A percentile compares a stretch with the other conserved stretches of the same genome.
Conservation (phyloP, 2,888 invertebrate species). For the Drosophila borborema region DNA sequence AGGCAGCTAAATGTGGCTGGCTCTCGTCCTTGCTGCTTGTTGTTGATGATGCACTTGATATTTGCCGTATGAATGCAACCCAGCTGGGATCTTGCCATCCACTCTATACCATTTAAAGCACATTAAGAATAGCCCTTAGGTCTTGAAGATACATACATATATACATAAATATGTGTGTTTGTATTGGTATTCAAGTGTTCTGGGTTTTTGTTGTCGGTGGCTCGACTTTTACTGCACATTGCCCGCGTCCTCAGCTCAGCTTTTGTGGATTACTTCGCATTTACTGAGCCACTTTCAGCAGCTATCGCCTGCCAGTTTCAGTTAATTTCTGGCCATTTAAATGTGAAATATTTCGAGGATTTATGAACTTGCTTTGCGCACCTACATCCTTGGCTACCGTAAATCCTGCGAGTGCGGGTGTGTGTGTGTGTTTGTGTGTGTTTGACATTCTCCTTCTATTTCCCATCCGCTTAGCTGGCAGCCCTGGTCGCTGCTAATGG, state of each 20-base stretch:
- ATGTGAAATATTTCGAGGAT: slow-evolving; percentile 75
- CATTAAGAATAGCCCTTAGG: slow-evolving; percentile 62
- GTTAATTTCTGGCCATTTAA: slow-evolving; percentile 76
- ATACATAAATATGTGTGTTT: slow-evolving; percentile 11
- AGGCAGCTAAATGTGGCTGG: slow-evolving; percentile 61
- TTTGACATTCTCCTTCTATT: neutral
- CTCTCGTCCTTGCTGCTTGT: slow-evolving; percentile 56
- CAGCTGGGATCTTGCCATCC: slow-evolving; percentile 15
- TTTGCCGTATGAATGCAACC: slow-evolving; percentile 74
- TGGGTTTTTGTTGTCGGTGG: slow-evolving; percentile 49
- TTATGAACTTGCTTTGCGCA: slow-evolving; percentile 48
- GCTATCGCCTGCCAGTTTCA: slow-evolving; percentile 44
- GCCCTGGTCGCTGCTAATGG: slow-evolving; percentile 57
- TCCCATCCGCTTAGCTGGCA: slow-evolving; percentile 5
- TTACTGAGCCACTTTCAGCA: slow-evolving; percentile 33
- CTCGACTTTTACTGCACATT: slow-evolving; percentile 67
- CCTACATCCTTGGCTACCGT: slow-evolving; percentile 18
- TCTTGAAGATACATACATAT: slow-evolving; percentile 13
- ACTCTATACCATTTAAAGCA: slow-evolving; percentile 70
- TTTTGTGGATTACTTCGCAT: slow-evolving; percentile 69
- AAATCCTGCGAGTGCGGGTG: slow-evolving; percentile 40
- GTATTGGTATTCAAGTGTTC: slow-evolving; percentile 40
- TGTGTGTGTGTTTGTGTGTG: slow-evolving; percentile 7
- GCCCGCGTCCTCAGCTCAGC: slow-evolving; percentile 43
- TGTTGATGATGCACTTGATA: slow-evolving; percentile 80